Base-by-base conservation (phyloP, 2,888 invertebrate genomes). In the Volucella inanis region DNA sequence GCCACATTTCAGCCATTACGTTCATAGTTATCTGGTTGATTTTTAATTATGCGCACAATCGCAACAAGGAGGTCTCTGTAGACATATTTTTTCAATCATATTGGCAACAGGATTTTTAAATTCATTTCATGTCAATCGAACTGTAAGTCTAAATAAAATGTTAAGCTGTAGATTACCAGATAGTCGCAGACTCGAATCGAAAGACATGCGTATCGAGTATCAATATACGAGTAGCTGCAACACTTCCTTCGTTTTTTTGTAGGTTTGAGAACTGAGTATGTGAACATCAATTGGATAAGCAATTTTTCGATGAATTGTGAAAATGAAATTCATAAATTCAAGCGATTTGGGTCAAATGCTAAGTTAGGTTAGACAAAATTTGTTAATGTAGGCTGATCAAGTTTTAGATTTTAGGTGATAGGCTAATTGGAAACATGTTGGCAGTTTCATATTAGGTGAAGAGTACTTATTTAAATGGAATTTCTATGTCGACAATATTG, bases 121-220 rank as follows among this genome's bases (percentile, higher is more conserved):
- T 80, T 81, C 81, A 84, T 84, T 80, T 75, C 76, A 52, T 71
- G 80, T 70, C 84, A 75, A 70, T 65, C 74, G 70, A 64, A 75
- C 71, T 57, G 47, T 61, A 49, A 65, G 41, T 54, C 31, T 85
- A 76, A 85, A 80, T 85, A 76, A 85, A 81, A 85, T 85, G 81
- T 85, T 85, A 85, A 80, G 81, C 81, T 85, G 81, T 76, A 85
- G 85, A 85, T 85, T 85, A 81, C 67, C 61, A 55, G 71, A 59
- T 80, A 70, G 62, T 71, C 80, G 67, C 52, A 55, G 77, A 41
- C 47, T 52, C 41, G 61, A 38, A 45, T 67, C 52, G 78, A 62
- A 14, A 68, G 62, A 67, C 79, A 72, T 79, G 82, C 77, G 82
- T 82, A 78, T 82, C 82, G 82, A 61, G 78, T 82, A 78, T 72